Evolutionary conservation across 2,797 vertebrate genomes (phyloP), one percentile per base, ranked within the genome.

Genomic region (Lutjanus argentimaculatus): DNA sequence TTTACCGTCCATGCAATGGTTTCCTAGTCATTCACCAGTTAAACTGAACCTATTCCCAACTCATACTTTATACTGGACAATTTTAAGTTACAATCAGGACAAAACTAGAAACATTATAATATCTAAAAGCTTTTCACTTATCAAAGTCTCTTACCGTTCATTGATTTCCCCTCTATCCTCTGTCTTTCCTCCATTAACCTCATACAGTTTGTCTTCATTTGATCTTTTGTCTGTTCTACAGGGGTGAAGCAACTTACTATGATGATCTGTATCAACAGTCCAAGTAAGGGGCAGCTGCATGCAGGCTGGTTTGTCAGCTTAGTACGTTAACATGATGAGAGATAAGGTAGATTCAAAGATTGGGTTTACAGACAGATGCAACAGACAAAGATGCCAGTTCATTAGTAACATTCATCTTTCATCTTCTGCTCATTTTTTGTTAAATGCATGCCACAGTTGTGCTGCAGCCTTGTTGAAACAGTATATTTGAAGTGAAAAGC

Each of bases 201-300:
- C 7, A 53, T 58, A 2, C 40, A 55, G 21, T 67, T 49, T 72
- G 13, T 72, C 52, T 85, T 43, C 51, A 65, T 77, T 52, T 86
- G 56, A 73, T 82, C 21, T 93, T 65, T 90, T 82, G 72, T 90
- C 79, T 91, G 6, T 87, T 89, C 85, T 85, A 70, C 92, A 95
- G 95, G 93, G 93, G 79, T 79, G 93, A 96, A 89, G 77, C 81
- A 46, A 67, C 81, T 84, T 95, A 82, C 91, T 95, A 85, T 94
- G 95, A 94, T 67, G 93, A 94, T 51, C 74, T 94, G 65, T 95
- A 92, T 85, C 90, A 88, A 51, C 91, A 88, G 73, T 70, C 87
- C 89, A 96, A 96, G 96, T 97, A 96, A 96, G 96, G 88, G 82
- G 53, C 74, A 51, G 69, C 76, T 90, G 91, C 93, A 88, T 85